A percentile compares a stretch with the other conserved stretches of the same genome.
Conservation (phyloP, 1,140 invertebrate genomes). For the Drosophila parabipectinata region DNA sequence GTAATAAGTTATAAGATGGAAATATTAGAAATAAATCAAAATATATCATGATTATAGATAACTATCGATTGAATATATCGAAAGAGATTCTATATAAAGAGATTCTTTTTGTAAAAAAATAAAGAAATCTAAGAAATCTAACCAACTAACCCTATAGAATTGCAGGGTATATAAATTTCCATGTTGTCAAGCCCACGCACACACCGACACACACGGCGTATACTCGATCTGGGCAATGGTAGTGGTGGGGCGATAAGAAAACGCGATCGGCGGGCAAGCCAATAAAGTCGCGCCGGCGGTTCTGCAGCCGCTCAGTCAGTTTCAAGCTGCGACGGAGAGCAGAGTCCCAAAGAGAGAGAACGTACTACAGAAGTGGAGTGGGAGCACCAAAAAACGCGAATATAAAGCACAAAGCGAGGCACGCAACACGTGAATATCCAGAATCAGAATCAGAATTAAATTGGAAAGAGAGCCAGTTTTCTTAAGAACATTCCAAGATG, state of each 20-base stretch:
- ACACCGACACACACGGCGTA: not conserved
- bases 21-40: not conserved
- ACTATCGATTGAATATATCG: too few relatives aligned
- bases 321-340: conserved; percentile 36
- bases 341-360: conserved; percentile 5
- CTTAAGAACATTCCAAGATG: conserved; percentile 3
- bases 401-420: conserved; percentile 51
- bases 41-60: too few relatives aligned
- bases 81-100: too few relatives aligned
- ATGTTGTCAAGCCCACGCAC: not conserved
- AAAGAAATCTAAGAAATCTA: not conserved
- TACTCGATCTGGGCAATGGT: not conserved
- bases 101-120: not conserved
- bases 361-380: not conserved
- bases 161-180: not conserved
- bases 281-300: conserved; percentile 57
- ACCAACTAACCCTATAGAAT: not conserved
- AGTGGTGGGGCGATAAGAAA: conserved; percentile 46
- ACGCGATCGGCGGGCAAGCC: conserved; percentile 10
- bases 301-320: conserved; percentile 42
- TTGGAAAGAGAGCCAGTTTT: not conserved
- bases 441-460: conserved; percentile 36
- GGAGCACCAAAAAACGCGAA: conserved; percentile 29
- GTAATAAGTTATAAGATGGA: too few relatives aligned
- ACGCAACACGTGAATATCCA: conserved; percentile 57